Conservation (phyloP, 1,140 invertebrate genomes). For the Carposina sasakii region DNA sequence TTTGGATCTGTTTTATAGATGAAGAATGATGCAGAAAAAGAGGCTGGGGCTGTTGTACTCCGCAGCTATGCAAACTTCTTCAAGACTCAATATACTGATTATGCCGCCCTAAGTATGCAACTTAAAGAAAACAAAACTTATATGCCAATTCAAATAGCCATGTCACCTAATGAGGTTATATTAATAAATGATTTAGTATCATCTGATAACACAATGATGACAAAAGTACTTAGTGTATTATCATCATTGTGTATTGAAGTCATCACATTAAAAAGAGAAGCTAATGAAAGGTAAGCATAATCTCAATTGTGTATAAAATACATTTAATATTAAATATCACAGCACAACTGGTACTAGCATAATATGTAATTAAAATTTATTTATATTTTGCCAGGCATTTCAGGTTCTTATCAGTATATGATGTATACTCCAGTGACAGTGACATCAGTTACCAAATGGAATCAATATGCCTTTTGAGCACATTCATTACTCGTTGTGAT, state of each 20-base stretch:
- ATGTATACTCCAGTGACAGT: conserved; percentile 51
- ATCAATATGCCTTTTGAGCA: conserved; percentile 76
- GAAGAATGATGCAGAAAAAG: conserved; percentile 45
- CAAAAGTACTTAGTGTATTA: conserved; percentile 87
- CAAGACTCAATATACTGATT: conserved; percentile 75
- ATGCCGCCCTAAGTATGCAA: conserved; percentile 23
- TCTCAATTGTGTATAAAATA: background rate
- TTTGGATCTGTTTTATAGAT: no score
- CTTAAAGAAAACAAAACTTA: conserved; percentile 73
- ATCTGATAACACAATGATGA: conserved; percentile 87
- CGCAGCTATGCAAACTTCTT: conserved; percentile 81
- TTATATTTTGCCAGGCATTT: conserved; percentile 48
- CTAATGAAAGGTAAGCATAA: conserved; percentile 72
- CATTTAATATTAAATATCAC: background rate
- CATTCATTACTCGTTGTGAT: conserved; percentile 79
- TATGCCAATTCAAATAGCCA: conserved; percentile 72
- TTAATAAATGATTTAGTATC: conserved; percentile 80
- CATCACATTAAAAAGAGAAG: conserved; percentile 78
- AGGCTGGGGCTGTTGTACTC: conserved; percentile 53
- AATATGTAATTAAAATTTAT: background rate
- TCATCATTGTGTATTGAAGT: conserved; percentile 87
- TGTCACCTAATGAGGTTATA: conserved; percentile 76
- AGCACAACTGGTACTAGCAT: background rate
- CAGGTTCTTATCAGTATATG: conserved; percentile 56
- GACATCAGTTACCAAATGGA: conserved; percentile 61